Base-by-base conservation (phyloP, 2,888 invertebrate species). In the Eilema griseolum region DNA sequence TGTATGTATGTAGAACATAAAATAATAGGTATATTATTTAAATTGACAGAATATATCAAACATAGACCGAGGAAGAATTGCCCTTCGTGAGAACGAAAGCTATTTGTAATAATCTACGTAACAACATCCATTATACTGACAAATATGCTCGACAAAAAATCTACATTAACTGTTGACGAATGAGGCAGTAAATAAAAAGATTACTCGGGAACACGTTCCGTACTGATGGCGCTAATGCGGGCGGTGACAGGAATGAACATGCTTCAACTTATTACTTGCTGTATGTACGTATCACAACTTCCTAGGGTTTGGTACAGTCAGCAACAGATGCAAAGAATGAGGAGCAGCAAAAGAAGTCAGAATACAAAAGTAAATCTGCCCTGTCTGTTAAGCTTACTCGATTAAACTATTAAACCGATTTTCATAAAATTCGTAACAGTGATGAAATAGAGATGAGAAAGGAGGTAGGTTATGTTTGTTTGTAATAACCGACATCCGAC, bases 181-280 rank as follows among this genome's bases (percentile, higher is more conserved):
- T 33, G 14, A 61, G 33, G 23, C 12, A 61, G 33, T 61, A 61
- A 62, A 23, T 23, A 62, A 33, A 62, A 69, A 56, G 24, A 33
- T 57, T 61, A 61, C 37, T 62, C 37, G 23, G 52, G 52, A 62
- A 62, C 61, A 61, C n/a, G 52, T 52, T 52, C n/a, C 11, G 20
- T 41, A 23, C 33, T 61, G 37, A 62, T 37, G 61, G 24, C 16
- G 24, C 14, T 37, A 52, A 52, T 52, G 20, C 52, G 20, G 52
- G n/a, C 52, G 52, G 7, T 52, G 52, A 52, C 52, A n/a, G 52
- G 4, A 10, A 52, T 52, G 52, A 52, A 20, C 8, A n/a, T n/a
- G n/a, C n/a, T n/a, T n/a, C 24, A 33, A 16, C 3, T 23, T 24
- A 37, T 37, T 62, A 62, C 37, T 16, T 37, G 8, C n/a, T 20